Percentiles rank a stretch among this genome's conserved stretches.
Evolutionary conservation across 2,888 invertebrate species (phyloP).

Genomic region (Acanthococcus lagerstroemiae): DNA sequence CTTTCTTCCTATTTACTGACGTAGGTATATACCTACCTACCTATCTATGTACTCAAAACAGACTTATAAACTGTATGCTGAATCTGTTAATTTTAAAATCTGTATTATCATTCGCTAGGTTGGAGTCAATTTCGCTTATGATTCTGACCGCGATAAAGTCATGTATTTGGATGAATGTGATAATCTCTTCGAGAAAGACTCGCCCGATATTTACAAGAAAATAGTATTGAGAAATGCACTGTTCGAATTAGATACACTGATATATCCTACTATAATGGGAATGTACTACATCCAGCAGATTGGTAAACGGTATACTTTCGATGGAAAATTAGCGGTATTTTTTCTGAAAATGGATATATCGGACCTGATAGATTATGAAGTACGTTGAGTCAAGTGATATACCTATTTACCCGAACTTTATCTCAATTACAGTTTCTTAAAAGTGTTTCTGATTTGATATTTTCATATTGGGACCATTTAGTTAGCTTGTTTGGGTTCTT

Average conservation of each 20-base stretch:
- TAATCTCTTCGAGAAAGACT: conserved; percentile 41
- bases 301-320: conserved; percentile 39
- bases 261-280: conserved; percentile 50
- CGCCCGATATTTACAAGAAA: conserved; percentile 42
- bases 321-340: conserved; percentile 45
- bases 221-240: conserved; percentile 48
- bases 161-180: conserved; percentile 36
- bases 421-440: neutral
- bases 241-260: conserved; percentile 48
- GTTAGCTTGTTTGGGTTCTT: too few species aligned
- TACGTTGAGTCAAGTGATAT: conserved; percentile 40
- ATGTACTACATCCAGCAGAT: conserved; percentile 44
- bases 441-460: neutral
- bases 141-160: conserved; percentile 24
- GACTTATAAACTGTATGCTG: too few species aligned
- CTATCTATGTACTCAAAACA: too few species aligned
- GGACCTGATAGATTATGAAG: conserved; percentile 49
- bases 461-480: too few species aligned
- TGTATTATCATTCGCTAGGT: too few species aligned
- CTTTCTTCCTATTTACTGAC: too few species aligned
- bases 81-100: too few species aligned
- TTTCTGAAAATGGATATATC: conserved; percentile 48
- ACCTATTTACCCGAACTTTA: neutral
- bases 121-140: conserved; percentile 34
- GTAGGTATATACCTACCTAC: too few species aligned